phyloP scores from a whole-genome alignment of 2,797 vertebrate genomes.

The Coregonus ussuriensis region DNA sequence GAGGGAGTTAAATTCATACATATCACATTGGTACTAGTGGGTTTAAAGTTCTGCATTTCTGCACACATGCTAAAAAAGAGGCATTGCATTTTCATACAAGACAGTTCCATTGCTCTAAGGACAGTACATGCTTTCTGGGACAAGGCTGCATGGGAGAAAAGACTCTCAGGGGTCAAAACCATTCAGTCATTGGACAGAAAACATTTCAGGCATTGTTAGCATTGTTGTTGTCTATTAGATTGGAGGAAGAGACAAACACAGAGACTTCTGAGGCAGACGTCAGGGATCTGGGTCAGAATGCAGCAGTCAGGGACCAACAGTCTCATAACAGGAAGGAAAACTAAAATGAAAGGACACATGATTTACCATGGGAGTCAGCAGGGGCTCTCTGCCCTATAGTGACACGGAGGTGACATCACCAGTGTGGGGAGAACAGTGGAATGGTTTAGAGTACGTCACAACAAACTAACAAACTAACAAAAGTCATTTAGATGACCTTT shows the following conservation, averaged over 20 bases:
- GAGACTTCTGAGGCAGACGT: conserved; percentile 30
- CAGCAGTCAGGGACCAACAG: conserved; percentile 24
- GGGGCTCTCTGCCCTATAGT: conserved; percentile 77
- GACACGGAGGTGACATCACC: conserved; percentile 64
- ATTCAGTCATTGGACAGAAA: background rate
- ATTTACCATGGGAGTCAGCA: conserved; percentile 81
- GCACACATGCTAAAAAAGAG: conserved; percentile 7
- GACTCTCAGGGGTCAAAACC: background rate
- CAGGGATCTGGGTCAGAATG: conserved; percentile 29
- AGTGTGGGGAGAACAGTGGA: conserved; percentile 51
- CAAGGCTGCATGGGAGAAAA: conserved; percentile 15
- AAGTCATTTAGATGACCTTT: background rate
- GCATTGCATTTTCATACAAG: conserved; percentile 50
- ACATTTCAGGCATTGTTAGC: background rate
- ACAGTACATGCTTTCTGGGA: conserved; percentile 53
- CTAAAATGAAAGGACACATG: conserved; percentile 51
- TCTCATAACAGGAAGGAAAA: conserved; percentile 58
- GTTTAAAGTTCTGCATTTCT: background rate
- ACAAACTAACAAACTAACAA: background rate
- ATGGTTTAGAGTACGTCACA: conserved; percentile 18
- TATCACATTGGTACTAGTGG: background rate
- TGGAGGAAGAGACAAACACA: conserved; percentile 24
- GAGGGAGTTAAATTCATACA: background rate
- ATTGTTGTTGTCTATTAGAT: conserved; percentile 39
- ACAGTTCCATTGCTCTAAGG: conserved; percentile 19